Percentiles rank a stretch among this genome's conserved stretches.
Evolutionary conservation across 1,140 invertebrate species (phyloP).

Genomic region (Leguminivora glycinivorella): DNA sequence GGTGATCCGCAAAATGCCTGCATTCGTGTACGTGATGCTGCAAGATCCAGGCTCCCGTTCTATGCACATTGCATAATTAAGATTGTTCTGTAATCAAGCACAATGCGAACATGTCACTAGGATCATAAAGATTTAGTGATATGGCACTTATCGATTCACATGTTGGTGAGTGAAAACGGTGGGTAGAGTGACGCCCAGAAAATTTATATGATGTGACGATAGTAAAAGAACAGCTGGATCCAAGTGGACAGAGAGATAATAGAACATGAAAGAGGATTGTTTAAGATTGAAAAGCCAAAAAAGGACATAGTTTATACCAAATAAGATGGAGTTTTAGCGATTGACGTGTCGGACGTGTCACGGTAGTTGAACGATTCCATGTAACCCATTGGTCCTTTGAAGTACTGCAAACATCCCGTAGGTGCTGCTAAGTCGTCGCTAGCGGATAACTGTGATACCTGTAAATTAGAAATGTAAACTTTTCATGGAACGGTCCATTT

Average conservation of each 20-base stretch:
- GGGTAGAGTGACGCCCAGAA: no score
- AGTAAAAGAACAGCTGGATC: no score
- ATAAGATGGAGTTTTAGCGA: constrained; percentile 77
- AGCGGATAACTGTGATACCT: constrained; percentile 60
- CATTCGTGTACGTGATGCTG: constrained; percentile 82
- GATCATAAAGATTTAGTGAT: no score
- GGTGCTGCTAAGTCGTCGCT: constrained; percentile 66
- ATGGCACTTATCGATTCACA: no score
- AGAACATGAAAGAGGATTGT: no score
- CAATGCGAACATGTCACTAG: not conserved
- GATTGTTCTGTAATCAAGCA: constrained; percentile 83
- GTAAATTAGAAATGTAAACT: no score
- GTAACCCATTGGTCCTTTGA: constrained; percentile 79
- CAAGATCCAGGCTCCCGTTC: constrained; percentile 81
- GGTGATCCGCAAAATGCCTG: constrained; percentile 80
- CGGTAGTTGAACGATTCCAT: constrained; percentile 88
- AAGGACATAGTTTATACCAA: constrained; percentile 71
- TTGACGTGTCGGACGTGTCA: constrained; percentile 76
- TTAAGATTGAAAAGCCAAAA: no score
- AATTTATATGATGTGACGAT: no score
- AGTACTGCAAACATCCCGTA: constrained; percentile 86
- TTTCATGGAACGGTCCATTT: no score
- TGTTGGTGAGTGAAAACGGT: no score
- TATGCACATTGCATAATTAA: constrained; percentile 90
- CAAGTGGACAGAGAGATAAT: no score